Evolutionary conservation across 1,140 invertebrate genomes (phyloP).

Genomic region (Muscidifurax raptorellus): DNA sequence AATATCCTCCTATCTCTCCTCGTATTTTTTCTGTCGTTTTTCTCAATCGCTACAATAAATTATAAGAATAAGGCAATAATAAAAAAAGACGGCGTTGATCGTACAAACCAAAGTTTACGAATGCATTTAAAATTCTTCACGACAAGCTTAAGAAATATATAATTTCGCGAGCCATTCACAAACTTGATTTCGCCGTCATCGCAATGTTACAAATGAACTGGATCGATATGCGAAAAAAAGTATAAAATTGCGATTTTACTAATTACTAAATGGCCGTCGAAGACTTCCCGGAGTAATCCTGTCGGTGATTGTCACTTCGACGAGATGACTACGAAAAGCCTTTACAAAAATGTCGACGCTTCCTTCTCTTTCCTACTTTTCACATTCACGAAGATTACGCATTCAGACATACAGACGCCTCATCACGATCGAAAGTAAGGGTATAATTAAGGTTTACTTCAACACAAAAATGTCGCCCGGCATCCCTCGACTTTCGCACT

Average conservation of each 20-base stretch:
- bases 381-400: constrained; percentile 1
- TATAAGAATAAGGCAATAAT: constrained; percentile 54
- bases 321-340: constrained; percentile 38
- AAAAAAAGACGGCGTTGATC: constrained; percentile 25
- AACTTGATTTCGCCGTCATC: constrained; percentile 26
- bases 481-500: constrained; percentile 62
- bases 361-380: constrained; percentile 41
- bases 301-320: constrained; percentile 23
- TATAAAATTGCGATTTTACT: constrained; percentile 50
- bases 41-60: constrained; percentile 57
- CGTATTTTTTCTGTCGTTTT: constrained; percentile 44
- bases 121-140: constrained; percentile 36
- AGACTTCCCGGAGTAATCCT: constrained; percentile 36
- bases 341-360: constrained; percentile 17
- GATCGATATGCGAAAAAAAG: constrained; percentile 46
- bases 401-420: constrained; percentile 27
- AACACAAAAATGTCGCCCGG: constrained; percentile 43
- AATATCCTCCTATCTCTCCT: constrained; percentile 49
- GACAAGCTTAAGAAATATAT: constrained; percentile 41
- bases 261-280: constrained; percentile 52
- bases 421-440: constrained; percentile 37
- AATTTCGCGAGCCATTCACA: constrained; percentile 35
- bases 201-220: constrained; percentile 36
- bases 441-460: constrained; percentile 22
- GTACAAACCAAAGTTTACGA: constrained; percentile 37